Evolutionary conservation across 1,140 invertebrate genomes (phyloP).

Genomic region (Meloidogyne floridensis): DNA sequence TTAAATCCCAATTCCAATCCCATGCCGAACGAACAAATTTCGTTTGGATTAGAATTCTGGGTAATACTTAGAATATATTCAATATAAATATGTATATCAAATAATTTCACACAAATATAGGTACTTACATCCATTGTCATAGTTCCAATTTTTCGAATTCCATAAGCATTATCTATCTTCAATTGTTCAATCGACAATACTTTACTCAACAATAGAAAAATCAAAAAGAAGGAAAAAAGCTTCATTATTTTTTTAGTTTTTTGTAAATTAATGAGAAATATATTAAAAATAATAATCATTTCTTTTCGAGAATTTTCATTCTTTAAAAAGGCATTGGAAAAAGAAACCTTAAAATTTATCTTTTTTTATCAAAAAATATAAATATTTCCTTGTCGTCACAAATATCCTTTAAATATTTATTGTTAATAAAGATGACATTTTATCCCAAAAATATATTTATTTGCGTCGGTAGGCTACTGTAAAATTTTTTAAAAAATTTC

Average conservation of each 20-base stretch:
- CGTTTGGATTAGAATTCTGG: too few species aligned
- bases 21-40: too few species aligned
- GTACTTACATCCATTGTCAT: neutral
- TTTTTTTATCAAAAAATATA: too few species aligned
- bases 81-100: too few species aligned
- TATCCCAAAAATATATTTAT: neutral
- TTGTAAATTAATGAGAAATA: neutral
- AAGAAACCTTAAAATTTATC: neutral
- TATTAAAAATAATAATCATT: neutral
- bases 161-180: neutral
- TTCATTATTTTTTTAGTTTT: neutral
- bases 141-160: constrained; percentile 1
- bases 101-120: neutral
- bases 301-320: neutral
- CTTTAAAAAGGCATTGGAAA: neutral
- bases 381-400: too few species aligned
- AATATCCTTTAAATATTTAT: constrained; percentile 7
- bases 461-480: neutral
- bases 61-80: too few species aligned
- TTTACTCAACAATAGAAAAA: neutral
- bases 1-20: too few species aligned
- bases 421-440: neutral
- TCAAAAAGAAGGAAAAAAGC: neutral
- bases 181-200: constrained; percentile 1
- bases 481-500: neutral